Base-by-base conservation (phyloP, 64 coral and sea anemone species). In the Stichodactyla helianthus region DNA sequence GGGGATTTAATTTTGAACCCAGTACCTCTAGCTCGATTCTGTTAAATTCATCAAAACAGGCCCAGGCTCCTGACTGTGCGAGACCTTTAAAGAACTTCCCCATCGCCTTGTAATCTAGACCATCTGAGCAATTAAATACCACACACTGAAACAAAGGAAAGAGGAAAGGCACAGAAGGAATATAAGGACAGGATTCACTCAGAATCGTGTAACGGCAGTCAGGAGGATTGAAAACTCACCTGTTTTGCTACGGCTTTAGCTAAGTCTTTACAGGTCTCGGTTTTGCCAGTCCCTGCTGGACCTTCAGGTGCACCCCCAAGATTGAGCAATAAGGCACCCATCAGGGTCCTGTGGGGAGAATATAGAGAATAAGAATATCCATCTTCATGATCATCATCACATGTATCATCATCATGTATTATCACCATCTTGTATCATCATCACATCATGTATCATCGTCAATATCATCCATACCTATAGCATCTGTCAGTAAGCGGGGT, bases 61-160 rank as follows among this genome's bases (percentile, higher is more conserved):
- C 95, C 95, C 95, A 98, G 14, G 95, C 95, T 53, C 95, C 95
- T 58, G 95, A 91, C 79, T 98, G 95, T 7, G 95, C 95, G 14
- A 98, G 82, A 6, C 95, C 95, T 55, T 98, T 98, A 14, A 98
- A 98, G 62, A 98, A 98, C 84, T 98, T 98, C 18, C 95, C 93
- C 95, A 98, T 98, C 19, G 96, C 96, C 54, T 98, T 98, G 86
- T 94, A 98, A 79, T 98, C 96, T 61, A 98, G 88, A n/a, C 96
- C 96, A 51, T 98, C 96, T 11, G 96, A 98, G 87, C 96, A 98
- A 54, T 98, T 98, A 79, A 98, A 98, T n/a, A 98, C 96, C 2
- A 98, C 96, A 71, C 96, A 98, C 93, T 98, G 51, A 18, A 50
- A 78, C 20, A 14, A 28, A 17, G 59, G 52, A 89, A 74, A 74